Evolutionary conservation across 1,140 invertebrate genomes (phyloP), one percentile per base, ranked within the genome.

Genomic region (Pentalonia nigronervosa): DNA sequence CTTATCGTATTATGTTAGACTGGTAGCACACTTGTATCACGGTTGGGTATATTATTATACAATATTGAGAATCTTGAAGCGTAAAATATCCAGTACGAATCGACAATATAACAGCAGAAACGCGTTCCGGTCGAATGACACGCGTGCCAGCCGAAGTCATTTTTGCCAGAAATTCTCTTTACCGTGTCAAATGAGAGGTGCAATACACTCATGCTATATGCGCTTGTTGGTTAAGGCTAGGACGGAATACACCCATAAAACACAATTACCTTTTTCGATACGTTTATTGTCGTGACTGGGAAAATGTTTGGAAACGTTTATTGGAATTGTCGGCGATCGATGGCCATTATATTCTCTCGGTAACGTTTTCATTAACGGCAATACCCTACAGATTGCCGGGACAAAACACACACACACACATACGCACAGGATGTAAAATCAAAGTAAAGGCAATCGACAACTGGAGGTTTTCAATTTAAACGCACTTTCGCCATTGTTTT

Each of bases 191-290:
- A n/a, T 23, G 21, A n/a, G 60, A n/a, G 14, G n/a, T 76, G 60
- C 6, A 41, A 41, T 41, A 41, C 41, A 14, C 30, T 76, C 30
- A 17, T 67, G 41, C 41, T 14, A 17, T n/a, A 76, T 76, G 30
- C 9, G 60, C 60, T 76, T n/a, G 60, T 76, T 76, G 60, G 6
- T 9, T n/a, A n/a, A 76, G 17, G 60, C 14, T 17, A 76, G 30
- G n/a, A 7, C 14, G n/a, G n/a, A 76, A 76, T 41, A 76, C 30
- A 76, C 60, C 14, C 7, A 17, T 76, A n/a, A 20, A 76, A 76
- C n/a, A n/a, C 30, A n/a, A 76, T 76, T 76, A 76, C 60, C 60
- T 76, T 76, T n/a, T 76, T 76, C 30, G 60, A 76, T 76, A 76
- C 60, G 14, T 76, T 76, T 76, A 76, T 76, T 76, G 30, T 76